Base-by-base conservation (phyloP, 2,888 invertebrate species). In the Epinotia ramella region DNA sequence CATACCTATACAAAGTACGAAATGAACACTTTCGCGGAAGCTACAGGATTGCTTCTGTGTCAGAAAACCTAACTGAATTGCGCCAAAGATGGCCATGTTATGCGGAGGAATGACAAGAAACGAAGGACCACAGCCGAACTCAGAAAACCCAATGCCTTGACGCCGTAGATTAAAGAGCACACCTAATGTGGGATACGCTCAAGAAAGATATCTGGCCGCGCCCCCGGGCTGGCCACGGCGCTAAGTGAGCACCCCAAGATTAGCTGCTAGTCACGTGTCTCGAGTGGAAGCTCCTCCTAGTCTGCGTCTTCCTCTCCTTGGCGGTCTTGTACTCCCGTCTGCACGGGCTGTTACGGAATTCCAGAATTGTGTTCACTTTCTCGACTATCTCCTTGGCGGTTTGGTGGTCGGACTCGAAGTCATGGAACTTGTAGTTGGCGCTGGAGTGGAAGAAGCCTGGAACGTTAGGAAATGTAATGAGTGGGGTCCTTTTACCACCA, bases 361-460 rank as follows among this genome's bases (percentile, higher is more conserved):
- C 97, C 77, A 99, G 90, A 78, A 98, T 98, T 77, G 97, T 96
- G 89, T 97, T 97, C 13, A 99, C 95, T 93, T 98, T 98, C 79
- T 97, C 96, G 0, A 98, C 97, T 66, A 99, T 98, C 89, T 98
- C 97, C 80, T 96, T 96, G 0, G 97, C 98, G 1, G 95, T 96
- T 4, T 95, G 94, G 65, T 96, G 95, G 79, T 98, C 97, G 3
- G 97, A 96, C 91, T 98, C 98, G 86, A 99, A 98, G 86, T 98
- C 98, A 83, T 98, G 97, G 85, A 97, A 96, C 87, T 98, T 98
- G 89, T 97, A 98, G 70, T 96, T 96, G 7, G 95, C 90, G 78
- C 88, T 91, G 73, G 87, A 86, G 79, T 89, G 87, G 79, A 91
- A 91, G 78, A 91, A 85, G 72, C 87, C 92, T 92, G 84, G 1